Conservation (phyloP, 2,113 vertebrate genomes). For the Platysternon megacephalum region DNA sequence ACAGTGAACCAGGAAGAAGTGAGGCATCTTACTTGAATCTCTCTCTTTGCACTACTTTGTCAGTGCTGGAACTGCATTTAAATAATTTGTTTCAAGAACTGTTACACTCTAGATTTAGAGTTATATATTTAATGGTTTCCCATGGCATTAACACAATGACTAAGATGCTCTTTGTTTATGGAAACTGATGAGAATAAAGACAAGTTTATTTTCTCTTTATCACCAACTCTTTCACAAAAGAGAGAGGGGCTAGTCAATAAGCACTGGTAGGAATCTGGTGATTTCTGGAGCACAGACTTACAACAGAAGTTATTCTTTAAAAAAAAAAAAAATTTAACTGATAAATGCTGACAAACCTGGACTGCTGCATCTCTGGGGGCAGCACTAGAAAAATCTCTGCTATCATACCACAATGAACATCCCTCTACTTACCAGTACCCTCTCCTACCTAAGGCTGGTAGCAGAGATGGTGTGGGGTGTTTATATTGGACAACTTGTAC, state of each 20-base stretch:
- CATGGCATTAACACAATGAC: conserved; percentile 1
- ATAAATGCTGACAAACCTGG: neutral
- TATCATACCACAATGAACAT: fast-evolving
- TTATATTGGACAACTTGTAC: neutral
- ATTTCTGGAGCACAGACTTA: neutral
- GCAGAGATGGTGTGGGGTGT: neutral
- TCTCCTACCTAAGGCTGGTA: neutral
- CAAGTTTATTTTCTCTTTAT: neutral
- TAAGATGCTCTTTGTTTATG: neutral
- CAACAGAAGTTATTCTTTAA: neutral
- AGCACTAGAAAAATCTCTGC: fast-evolving
- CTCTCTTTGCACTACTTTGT: neutral
- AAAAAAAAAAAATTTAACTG: neutral
- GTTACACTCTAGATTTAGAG: conserved; percentile 16
- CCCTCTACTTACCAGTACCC: neutral
- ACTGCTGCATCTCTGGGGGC: neutral
- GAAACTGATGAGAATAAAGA: conserved; percentile 20
- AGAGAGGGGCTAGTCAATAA: conserved; percentile 18
- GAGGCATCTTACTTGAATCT: conserved; percentile 46
- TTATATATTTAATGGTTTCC: conserved; percentile 60
- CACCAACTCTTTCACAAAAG: conserved; percentile 18
- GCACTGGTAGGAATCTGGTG: neutral
- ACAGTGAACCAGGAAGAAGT: neutral
- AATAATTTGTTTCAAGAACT: conserved; percentile 54
- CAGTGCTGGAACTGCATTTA: conserved; percentile 54